These are phyloP conservation scores for Argentina silus DNA, from an alignment of 2,797 vertebrate species.

Conservation along the genomic window DNA sequence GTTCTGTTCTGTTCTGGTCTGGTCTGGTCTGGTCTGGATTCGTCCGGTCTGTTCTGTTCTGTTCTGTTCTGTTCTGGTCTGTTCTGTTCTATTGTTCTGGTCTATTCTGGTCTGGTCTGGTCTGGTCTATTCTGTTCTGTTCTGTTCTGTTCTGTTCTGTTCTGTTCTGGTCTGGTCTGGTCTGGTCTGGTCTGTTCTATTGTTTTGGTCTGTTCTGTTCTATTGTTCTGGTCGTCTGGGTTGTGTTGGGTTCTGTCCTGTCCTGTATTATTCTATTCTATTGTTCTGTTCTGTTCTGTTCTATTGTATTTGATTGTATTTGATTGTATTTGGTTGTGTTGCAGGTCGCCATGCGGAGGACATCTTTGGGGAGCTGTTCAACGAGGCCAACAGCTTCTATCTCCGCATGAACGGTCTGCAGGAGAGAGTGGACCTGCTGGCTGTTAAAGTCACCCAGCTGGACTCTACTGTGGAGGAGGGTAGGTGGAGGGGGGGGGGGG, in stretches of 20 bases:
- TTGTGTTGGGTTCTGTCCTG: no score
- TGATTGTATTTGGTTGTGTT: constrained; percentile 6
- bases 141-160: no score
- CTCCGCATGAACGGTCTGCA: constrained; percentile 81
- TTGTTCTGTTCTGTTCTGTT: neutral
- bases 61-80: neutral
- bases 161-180: no score
- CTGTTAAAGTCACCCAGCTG: constrained; percentile 82
- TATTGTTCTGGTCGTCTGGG: no score
- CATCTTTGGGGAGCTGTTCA: constrained; percentile 83
- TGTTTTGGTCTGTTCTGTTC: no score
- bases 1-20: no score
- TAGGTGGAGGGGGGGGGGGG: constrained; percentile 40
- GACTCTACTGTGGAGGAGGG: constrained; percentile 85
- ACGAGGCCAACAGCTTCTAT: constrained; percentile 82
- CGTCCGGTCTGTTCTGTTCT: neutral
- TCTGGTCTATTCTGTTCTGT: no score
- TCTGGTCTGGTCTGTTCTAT: no score
- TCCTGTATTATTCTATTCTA: neutral
- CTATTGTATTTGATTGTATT: neutral
- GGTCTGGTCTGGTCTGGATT: no score
- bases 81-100: neutral
- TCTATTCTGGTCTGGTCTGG: no score
- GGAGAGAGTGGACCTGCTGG: constrained; percentile 82
- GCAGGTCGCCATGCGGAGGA: constrained; percentile 80